These are phyloP conservation scores for Streptopelia turtur DNA, from an alignment of 2,797 vertebrate species.

Conservation along the genomic window DNA sequence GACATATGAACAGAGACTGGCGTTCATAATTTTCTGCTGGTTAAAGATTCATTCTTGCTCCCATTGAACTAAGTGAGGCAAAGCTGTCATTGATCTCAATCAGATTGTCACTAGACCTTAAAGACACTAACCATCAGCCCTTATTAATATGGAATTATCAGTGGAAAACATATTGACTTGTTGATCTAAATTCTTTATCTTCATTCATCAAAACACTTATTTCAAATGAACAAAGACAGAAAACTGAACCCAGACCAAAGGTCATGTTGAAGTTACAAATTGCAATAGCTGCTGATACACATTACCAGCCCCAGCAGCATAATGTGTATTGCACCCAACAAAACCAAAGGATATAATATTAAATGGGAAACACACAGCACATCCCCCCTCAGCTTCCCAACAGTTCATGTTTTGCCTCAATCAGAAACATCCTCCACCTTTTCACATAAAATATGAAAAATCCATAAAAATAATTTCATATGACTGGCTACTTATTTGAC, in stretches of 20 bases:
- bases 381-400: neutral
- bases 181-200: constrained; percentile 57
- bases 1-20: constrained; percentile 44
- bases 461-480: neutral
- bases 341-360: neutral
- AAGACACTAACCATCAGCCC: constrained; percentile 46
- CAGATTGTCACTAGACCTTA: constrained; percentile 45
- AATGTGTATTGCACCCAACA: neutral
- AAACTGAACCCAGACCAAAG: constrained; percentile 47
- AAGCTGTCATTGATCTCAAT: constrained; percentile 64
- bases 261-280: constrained; percentile 52
- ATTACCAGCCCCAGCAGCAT: neutral
- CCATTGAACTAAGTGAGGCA: constrained; percentile 60
- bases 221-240: constrained; percentile 55
- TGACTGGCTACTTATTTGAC: neutral
- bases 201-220: constrained; percentile 59
- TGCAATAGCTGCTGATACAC: neutral
- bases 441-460: neutral
- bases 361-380: neutral
- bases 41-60: constrained; percentile 51
- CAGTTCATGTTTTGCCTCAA: neutral
- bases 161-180: constrained; percentile 56
- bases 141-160: constrained; percentile 70
- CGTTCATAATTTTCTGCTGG: constrained; percentile 55
- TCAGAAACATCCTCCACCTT: neutral